Conservation (phyloP, 2,888 invertebrate genomes). For the Calephelis perditalis region DNA sequence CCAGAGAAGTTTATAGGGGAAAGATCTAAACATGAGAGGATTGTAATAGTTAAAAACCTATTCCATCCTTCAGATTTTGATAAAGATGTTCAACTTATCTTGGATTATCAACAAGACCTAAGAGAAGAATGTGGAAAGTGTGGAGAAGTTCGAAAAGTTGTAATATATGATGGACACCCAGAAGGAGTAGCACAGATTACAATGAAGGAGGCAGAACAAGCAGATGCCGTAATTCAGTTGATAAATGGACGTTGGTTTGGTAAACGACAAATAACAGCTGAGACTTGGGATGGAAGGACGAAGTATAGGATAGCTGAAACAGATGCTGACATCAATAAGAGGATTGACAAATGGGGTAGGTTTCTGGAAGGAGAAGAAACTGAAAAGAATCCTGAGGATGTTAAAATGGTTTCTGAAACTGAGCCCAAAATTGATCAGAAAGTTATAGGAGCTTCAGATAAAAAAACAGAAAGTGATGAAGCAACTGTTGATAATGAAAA, state of each 20-base stretch:
- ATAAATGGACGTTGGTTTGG: constrained; percentile 95
- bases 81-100: constrained; percentile 90
- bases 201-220: constrained; percentile 93
- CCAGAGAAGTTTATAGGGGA: constrained; percentile 94
- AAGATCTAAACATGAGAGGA: constrained; percentile 91
- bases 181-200: constrained; percentile 96
- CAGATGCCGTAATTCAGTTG: constrained; percentile 91
- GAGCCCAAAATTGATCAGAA: neutral
- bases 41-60: constrained; percentile 95
- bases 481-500: constrained; percentile 1
- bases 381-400: constrained; percentile 25
- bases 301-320: constrained; percentile 95
- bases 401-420: too few relatives aligned
- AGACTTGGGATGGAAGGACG: constrained; percentile 96
- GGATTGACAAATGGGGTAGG: constrained; percentile 92
- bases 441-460: neutral
- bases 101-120: constrained; percentile 95
- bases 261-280: constrained; percentile 89
- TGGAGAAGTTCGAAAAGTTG: constrained; percentile 94
- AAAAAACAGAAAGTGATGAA: neutral
- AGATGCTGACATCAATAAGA: constrained; percentile 88
- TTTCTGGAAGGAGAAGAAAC: constrained; percentile 83
- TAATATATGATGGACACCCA: constrained; percentile 93
- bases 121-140: constrained; percentile 93
- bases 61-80: constrained; percentile 94